Percentiles rank a stretch among this genome's conserved stretches.
Conservation (phyloP, 2,113 vertebrate genomes). For the Empidonax alnorum region DNA sequence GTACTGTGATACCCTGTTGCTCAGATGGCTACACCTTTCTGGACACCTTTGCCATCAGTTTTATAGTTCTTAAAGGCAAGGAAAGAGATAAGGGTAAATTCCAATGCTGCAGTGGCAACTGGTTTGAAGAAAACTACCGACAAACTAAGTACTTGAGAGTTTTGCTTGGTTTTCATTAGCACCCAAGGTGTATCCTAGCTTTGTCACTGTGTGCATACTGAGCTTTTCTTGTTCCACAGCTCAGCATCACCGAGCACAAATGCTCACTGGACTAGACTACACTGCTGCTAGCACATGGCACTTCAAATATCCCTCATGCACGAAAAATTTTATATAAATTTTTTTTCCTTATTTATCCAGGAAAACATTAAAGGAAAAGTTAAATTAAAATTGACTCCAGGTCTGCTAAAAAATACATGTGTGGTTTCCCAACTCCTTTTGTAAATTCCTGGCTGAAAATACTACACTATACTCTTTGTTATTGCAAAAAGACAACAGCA, state of each 20-base stretch:
- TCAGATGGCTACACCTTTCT: neutral
- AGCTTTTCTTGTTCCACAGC: neutral
- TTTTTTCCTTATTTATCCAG: conserved; percentile 25
- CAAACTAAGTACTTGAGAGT: neutral
- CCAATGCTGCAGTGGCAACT: neutral
- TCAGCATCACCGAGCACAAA: neutral
- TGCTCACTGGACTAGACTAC: neutral
- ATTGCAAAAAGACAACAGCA: neutral
- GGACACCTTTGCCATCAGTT: neutral
- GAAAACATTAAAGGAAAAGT: conserved; percentile 5
- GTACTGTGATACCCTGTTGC: neutral
- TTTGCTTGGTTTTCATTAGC: neutral
- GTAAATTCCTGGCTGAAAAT: neutral
- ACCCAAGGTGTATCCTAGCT: neutral
- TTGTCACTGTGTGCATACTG: neutral
- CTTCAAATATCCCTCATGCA: neutral
- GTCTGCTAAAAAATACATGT: neutral
- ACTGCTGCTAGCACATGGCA: neutral
- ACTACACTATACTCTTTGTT: neutral
- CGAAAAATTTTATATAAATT: conserved; percentile 31
- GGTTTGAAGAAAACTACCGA: neutral
- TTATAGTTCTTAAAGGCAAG: neutral
- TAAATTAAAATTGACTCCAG: neutral
- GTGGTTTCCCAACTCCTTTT: neutral
- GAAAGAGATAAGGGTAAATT: neutral